Base-by-base conservation (phyloP, 2,888 invertebrate genomes). In the Conomelus anceps region DNA sequence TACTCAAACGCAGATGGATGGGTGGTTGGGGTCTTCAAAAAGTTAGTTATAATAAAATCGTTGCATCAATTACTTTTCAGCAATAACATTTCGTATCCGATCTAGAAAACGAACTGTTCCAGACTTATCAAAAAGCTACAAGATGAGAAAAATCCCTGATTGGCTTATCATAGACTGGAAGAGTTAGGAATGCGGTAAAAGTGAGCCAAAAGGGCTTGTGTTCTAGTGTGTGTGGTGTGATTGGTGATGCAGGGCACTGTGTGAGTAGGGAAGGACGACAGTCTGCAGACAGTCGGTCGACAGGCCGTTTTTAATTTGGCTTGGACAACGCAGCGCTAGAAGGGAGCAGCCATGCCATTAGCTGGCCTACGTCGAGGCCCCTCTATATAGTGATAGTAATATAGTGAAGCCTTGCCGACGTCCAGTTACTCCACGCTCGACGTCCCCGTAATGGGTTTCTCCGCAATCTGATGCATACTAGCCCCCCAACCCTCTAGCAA, bases 291-390 rank as follows among this genome's bases (percentile, higher is more conserved):
- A 7, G 13, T 9, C 11, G n/a, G 63, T n/a, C 63, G 63, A 63
- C 63, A 63, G 63, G 63, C 63, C 63, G 63, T 63, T 63, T 63
- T 63, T 63, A 63, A 63, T 63, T 63, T 63, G 63, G 63, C 63
- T n/a, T n/a, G 6, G 26, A n/a, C n/a, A 63, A 20, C 20, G 63
- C n/a, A 34, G 34, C 7, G 63, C 63, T 6, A 17, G 63, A 63
- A 63, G 63, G 63, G 63, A 63, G n/a, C 63, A 63, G 63, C n/a
- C 86, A 29, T 86, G 26, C 84, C 86, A 86, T 86, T 86, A 86
- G 86, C 17, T 22, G 23, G 22, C 63, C 13, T 4, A 9, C 34
- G 34, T 23, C 26, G n/a, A n/a, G n/a, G n/a, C n/a, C n/a, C n/a
- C n/a, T n/a, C n/a, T n/a, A n/a, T n/a, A n/a, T n/a, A n/a, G n/a